phyloP scores from a whole-genome alignment of 2,113 vertebrate species.

The Ovis aries region DNA sequence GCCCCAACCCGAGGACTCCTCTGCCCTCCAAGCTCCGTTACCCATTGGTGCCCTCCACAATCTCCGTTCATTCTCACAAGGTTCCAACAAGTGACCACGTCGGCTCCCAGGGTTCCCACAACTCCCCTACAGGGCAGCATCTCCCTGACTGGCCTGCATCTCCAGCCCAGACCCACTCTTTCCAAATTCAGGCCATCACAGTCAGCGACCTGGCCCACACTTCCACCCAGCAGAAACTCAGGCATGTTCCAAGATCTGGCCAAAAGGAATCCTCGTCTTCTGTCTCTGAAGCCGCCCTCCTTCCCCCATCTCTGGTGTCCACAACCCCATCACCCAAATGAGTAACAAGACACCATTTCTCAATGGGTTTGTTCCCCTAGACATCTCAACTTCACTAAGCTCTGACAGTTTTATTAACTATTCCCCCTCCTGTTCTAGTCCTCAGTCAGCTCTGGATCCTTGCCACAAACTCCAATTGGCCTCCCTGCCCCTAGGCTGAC shows the following conservation, averaged over 20 bases:
- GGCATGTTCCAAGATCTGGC: background rate
- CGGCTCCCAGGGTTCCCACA: background rate
- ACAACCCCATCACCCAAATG: no score
- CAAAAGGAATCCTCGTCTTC: background rate
- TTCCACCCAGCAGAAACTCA: background rate
- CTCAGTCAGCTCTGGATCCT: background rate
- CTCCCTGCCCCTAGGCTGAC: accelerated
- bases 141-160: background rate
- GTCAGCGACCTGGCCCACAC: background rate
- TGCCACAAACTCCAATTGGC: no score
- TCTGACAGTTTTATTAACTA: background rate
- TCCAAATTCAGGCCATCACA: background rate
- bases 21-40: background rate
- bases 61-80: background rate
- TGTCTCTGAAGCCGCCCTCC: background rate
- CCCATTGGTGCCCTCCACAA: accelerated
- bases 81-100: background rate
- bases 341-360: background rate
- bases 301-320: background rate
- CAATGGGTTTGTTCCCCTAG: background rate
- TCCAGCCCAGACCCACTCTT: background rate
- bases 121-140: background rate
- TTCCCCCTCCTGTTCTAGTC: background rate
- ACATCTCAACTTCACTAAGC: background rate
- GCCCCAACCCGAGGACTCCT: no score